Conservation (phyloP, 2,113 vertebrate genomes). For the Isurus oxyrinchus region DNA sequence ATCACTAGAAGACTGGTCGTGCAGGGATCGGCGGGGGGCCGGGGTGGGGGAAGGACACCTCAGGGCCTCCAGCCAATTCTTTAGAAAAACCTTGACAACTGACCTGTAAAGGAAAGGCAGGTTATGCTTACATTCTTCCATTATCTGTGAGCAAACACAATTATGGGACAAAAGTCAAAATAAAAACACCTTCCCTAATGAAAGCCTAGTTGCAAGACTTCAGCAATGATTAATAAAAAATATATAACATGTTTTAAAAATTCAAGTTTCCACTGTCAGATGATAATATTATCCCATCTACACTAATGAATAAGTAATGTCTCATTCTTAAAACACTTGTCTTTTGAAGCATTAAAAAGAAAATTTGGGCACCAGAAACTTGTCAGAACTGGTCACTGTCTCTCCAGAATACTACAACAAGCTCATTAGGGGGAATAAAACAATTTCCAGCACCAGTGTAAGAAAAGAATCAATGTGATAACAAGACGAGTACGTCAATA, state of each 20-base stretch:
- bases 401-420: too few relatives aligned
- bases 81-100: not conserved
- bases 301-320: slow-evolving; percentile 1
- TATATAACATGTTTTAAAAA: not conserved
- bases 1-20: not conserved
- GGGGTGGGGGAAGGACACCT: not conserved
- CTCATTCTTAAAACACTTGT: not conserved
- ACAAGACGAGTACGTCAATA: not conserved
- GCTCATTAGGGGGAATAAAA: not conserved
- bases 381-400: not conserved
- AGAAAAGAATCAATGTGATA: slow-evolving; percentile 19
- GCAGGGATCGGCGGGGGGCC: too few relatives aligned
- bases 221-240: slow-evolving; percentile 3
- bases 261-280: not conserved
- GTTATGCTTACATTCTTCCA: not conserved
- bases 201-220: not conserved
- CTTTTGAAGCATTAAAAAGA: not conserved
- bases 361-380: not conserved
- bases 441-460: not conserved
- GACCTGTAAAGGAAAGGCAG: not conserved
- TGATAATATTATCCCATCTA: not conserved
- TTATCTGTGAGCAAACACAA: not conserved
- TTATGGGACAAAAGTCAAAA: not conserved
- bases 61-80: not conserved
- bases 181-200: not conserved